Conservation (phyloP, 2,113 vertebrate species). For the Chinchilla lanigera region DNA sequence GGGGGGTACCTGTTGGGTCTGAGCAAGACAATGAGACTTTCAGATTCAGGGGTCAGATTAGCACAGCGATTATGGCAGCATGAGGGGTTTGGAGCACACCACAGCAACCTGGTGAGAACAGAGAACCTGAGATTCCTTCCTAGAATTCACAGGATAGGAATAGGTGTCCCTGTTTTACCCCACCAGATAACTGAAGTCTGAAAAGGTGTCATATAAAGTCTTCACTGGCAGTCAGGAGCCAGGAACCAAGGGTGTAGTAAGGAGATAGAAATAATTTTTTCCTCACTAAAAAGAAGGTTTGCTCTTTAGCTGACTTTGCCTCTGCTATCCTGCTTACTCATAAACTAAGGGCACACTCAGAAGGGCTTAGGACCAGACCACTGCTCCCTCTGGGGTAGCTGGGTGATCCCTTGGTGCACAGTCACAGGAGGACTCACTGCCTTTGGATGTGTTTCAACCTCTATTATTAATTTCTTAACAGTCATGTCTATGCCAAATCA, state of each 20-base stretch:
- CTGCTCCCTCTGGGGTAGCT: not conserved
- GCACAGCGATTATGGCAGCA: not conserved
- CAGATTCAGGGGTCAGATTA: not conserved
- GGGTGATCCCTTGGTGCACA: not conserved
- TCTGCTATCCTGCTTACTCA: not conserved
- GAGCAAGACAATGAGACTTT: not conserved
- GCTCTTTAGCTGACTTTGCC: not conserved
- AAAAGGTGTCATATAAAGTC: not conserved
- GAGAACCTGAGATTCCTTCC: not conserved
- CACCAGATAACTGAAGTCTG: not conserved
- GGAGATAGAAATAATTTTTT: not conserved
- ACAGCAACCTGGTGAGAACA: not conserved
- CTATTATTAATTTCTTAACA: conserved; percentile 19
- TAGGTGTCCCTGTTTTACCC: not conserved
- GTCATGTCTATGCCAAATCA: not conserved
- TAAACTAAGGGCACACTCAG: not conserved
- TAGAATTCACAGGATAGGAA: not conserved
- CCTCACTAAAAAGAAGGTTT: not conserved
- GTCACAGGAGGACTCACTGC: not conserved
- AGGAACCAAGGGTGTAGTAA: not conserved
- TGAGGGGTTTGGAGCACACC: not conserved
- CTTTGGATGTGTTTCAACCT: not conserved
- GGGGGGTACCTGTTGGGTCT: not conserved
- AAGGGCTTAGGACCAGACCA: not conserved
- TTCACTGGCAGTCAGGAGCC: not conserved